These are phyloP conservation scores for Ophraella communa DNA, from an alignment of 2,888 invertebrate genomes.

Conservation along the genomic window DNA sequence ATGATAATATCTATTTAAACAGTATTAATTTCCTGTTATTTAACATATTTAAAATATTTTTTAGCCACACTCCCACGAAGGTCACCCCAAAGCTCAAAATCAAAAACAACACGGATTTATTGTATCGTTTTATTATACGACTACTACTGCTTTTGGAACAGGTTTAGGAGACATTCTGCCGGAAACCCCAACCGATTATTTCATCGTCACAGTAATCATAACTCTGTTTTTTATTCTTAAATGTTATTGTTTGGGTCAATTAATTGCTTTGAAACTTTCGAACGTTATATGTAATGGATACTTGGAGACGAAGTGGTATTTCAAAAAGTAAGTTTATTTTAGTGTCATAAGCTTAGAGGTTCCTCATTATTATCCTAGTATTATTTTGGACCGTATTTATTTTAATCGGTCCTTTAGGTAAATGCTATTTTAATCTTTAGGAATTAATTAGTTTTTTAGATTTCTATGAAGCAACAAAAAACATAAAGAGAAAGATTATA, in stretches of 20 bases:
- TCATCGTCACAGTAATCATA: conserved; percentile 9
- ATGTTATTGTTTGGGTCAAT: conserved; percentile 13
- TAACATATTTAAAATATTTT: background rate
- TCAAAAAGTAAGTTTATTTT: conserved; percentile 4
- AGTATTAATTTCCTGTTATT: too few relatives aligned
- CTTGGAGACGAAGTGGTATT: conserved; percentile 13
- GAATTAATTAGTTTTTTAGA: background rate
- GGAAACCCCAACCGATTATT: conserved; percentile 6
- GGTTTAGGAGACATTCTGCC: conserved; percentile 26
- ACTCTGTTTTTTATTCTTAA: conserved; percentile 12
- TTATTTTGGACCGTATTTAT: too few relatives aligned
- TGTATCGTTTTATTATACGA: conserved; percentile 24
- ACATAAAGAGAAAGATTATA: conserved; percentile 6
- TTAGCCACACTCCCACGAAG: background rate
- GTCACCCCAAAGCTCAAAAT: background rate
- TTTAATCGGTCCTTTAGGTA: too few relatives aligned
- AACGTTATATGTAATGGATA: background rate
- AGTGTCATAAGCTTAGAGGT: too few relatives aligned
- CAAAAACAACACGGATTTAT: background rate
- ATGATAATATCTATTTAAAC: too few relatives aligned
- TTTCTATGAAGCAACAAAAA: background rate
- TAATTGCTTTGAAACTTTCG: conserved; percentile 12
- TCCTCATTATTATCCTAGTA: too few relatives aligned
- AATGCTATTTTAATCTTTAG: background rate
- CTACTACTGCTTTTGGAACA: conserved; percentile 12